Conservation (phyloP, 2,797 vertebrate genomes). For the Cebuella pygmaea region DNA sequence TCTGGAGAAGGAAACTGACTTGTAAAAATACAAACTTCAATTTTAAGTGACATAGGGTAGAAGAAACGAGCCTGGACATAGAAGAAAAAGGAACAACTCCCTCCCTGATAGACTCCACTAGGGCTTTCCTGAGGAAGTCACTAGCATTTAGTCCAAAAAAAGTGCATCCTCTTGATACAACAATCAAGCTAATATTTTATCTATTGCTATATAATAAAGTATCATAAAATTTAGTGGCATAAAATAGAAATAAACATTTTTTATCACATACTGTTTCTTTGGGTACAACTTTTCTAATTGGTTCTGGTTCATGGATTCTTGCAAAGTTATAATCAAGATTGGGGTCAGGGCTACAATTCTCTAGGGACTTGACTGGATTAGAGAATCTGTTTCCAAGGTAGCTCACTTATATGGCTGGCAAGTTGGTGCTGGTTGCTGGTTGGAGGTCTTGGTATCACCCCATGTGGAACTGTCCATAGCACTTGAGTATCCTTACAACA, state of each 20-base stretch:
- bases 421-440: no score
- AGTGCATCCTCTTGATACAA: neutral
- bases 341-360: accelerated
- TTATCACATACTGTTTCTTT: neutral
- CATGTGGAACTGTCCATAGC: accelerated
- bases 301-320: neutral
- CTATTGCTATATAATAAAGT: neutral
- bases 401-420: accelerated
- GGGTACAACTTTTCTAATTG: neutral
- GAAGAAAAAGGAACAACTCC: neutral
- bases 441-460: neutral
- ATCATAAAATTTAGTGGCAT: neutral
- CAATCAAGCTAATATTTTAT: neutral
- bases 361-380: neutral
- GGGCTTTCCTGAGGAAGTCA: neutral
- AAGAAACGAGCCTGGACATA: neutral
- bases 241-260: conserved; percentile 12
- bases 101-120: neutral
- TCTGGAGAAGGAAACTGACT: neutral
- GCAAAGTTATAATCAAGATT: neutral
- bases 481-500: neutral
- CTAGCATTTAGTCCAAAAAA: neutral
- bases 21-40: neutral
- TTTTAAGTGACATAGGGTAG: neutral
- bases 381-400: neutral